These are phyloP conservation scores for Stenodera caucasica DNA, from an alignment of 2,888 invertebrate genomes.

Conservation along the genomic window DNA sequence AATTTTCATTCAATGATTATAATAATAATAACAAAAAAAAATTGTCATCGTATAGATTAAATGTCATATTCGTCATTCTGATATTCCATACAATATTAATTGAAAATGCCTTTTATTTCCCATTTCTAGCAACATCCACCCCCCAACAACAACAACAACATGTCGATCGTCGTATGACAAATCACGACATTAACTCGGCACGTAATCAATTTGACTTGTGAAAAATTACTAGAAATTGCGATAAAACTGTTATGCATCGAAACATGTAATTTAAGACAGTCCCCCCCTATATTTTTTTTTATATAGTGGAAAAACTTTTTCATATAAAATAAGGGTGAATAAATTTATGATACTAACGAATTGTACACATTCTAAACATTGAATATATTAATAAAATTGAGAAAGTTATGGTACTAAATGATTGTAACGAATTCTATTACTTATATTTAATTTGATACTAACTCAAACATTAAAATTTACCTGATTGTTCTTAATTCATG, in stretches of 20 bases:
- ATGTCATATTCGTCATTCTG: too few relatives aligned
- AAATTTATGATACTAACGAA: constrained; percentile 31
- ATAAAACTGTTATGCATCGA: constrained; percentile 36
- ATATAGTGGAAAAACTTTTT: constrained; percentile 24
- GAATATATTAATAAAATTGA: neutral
- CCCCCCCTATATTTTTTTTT: neutral
- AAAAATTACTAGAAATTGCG: constrained; percentile 35
- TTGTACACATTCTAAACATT: neutral
- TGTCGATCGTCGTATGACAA: constrained; percentile 5
- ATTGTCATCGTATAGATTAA: too few relatives aligned
- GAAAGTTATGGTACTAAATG: neutral
- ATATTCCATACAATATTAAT: too few relatives aligned
- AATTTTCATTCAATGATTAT: too few relatives aligned
- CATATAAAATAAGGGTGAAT: constrained; percentile 38
- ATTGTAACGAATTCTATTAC: neutral
- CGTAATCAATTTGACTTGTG: constrained; percentile 36
- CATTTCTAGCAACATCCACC: neutral
- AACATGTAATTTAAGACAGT: constrained; percentile 36
- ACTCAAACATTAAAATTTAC: too few relatives aligned
- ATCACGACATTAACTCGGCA: constrained; percentile 17
- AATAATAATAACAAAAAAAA: too few relatives aligned
- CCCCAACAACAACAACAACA: neutral
- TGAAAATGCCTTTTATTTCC: too few relatives aligned
- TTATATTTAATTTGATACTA: neutral
- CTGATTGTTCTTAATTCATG: constrained; percentile 13